Evolutionary conservation across 2,113 vertebrate species (phyloP).

Genomic region (Heterocephalus glaber): DNA sequence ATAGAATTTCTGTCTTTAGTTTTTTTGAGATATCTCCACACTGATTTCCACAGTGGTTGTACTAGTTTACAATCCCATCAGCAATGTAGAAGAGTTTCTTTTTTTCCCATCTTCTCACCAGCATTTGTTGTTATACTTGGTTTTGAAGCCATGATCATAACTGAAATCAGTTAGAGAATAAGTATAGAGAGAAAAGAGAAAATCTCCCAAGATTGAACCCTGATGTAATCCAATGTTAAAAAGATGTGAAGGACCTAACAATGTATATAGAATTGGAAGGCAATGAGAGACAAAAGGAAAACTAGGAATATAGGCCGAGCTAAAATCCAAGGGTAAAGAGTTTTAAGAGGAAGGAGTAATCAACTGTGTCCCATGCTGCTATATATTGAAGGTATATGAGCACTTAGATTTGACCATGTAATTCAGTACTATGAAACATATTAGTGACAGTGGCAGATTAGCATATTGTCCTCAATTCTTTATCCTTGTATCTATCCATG

Average conservation of each 20-base stretch:
- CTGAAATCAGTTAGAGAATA: neutral
- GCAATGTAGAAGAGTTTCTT: neutral
- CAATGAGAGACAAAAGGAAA: neutral
- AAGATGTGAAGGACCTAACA: neutral
- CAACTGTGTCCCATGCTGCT: neutral
- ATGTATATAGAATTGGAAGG: neutral
- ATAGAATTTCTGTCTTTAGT: neutral
- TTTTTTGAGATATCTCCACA: neutral
- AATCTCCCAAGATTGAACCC: neutral
- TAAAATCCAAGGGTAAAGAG: constrained; percentile 16
- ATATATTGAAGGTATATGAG: constrained; percentile 11
- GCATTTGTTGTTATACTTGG: neutral
- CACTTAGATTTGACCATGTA: neutral
- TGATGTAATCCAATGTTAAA: neutral
- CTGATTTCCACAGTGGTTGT: neutral
- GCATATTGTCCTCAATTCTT: neutral
- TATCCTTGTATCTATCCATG: neutral
- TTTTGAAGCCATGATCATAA: neutral
- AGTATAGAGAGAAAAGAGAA: neutral
- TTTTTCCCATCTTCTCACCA: neutral
- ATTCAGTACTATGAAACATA: neutral
- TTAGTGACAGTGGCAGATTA: neutral
- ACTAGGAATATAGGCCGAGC: neutral
- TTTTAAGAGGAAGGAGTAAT: neutral
- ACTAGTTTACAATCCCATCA: neutral